A percentile compares a stretch with the other conserved stretches of the same genome.
Evolutionary conservation across 2,797 vertebrate species (phyloP).

Genomic region (Nasua narica): DNA sequence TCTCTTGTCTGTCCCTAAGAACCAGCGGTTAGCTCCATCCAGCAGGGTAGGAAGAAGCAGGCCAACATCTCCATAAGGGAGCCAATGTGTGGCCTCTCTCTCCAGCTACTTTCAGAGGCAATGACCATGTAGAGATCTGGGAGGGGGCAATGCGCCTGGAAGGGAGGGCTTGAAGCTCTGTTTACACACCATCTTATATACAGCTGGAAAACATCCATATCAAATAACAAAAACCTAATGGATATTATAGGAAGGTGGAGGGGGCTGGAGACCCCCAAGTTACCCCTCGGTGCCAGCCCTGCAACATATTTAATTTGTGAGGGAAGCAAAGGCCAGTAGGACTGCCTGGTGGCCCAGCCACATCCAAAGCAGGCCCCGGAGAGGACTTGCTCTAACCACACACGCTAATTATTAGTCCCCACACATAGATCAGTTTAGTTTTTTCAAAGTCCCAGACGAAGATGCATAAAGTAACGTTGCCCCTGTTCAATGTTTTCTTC

Average conservation of each 20-base stretch:
- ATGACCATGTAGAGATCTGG: neutral
- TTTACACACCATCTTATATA: neutral
- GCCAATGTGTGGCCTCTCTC: neutral
- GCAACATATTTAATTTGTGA: neutral
- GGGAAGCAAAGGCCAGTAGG: conserved; percentile 12
- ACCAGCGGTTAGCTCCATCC: neutral
- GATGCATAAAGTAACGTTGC: neutral
- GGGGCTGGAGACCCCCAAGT: neutral
- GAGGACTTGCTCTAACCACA: conserved; percentile 13
- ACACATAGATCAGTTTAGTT: neutral
- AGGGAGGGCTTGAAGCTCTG: neutral
- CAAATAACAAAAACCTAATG: neutral
- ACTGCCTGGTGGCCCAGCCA: neutral
- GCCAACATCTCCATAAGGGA: neutral
- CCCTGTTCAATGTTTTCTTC: conserved; percentile 46
- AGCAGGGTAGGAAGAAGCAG: neutral
- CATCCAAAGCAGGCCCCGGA: neutral
- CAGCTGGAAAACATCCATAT: neutral
- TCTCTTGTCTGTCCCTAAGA: neutral
- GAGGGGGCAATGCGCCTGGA: neutral
- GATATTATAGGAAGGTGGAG: neutral
- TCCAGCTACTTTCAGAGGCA: neutral
- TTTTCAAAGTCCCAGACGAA: conserved; percentile 40
- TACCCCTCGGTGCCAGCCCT: neutral
- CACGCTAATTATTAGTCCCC: conserved; percentile 31